Percentiles rank a stretch among this genome's conserved stretches.
These are phyloP conservation scores for Drosophila peninsularis DNA, from an alignment of 2,888 invertebrate genomes.

Conservation along the genomic window DNA sequence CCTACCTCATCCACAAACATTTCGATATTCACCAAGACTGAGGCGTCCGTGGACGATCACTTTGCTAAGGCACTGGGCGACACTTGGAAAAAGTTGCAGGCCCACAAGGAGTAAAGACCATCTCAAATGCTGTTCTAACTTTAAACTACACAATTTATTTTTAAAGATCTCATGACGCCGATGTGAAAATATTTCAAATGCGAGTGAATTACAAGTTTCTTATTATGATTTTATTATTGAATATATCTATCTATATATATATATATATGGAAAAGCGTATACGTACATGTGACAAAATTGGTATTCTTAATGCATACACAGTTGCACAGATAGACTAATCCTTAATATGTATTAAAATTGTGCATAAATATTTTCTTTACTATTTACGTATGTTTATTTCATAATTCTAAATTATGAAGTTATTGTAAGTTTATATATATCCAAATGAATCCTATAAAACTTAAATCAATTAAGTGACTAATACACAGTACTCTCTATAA, in stretches of 20 bases:
- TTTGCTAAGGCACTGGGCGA: conserved; percentile 95
- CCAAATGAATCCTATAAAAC: conserved; percentile 83
- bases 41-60: conserved; percentile 92
- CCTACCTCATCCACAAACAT: conserved; percentile 74
- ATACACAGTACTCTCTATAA: conserved; percentile 53
- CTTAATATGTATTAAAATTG: conserved; percentile 58
- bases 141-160: conserved; percentile 71
- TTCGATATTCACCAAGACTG: conserved; percentile 75
- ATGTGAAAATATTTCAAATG: conserved; percentile 76
- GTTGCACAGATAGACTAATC: conserved; percentile 71
- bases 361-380: conserved; percentile 29
- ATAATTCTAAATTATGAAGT: conserved; percentile 67
- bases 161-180: conserved; percentile 74
- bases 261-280: conserved; percentile 60
- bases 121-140: conserved; percentile 75
- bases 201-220: conserved; percentile 77
- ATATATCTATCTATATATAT: conserved; percentile 46
- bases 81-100: conserved; percentile 91
- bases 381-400: conserved; percentile 45
- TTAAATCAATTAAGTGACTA: conserved; percentile 59
- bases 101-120: conserved; percentile 84
- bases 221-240: conserved; percentile 74
- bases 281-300: conserved; percentile 80
- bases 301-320: conserved; percentile 73
- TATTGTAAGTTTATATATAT: conserved; percentile 72